These are phyloP conservation scores for Pecten maximus DNA, from an alignment of 2,888 invertebrate species.

Conservation along the genomic window DNA sequence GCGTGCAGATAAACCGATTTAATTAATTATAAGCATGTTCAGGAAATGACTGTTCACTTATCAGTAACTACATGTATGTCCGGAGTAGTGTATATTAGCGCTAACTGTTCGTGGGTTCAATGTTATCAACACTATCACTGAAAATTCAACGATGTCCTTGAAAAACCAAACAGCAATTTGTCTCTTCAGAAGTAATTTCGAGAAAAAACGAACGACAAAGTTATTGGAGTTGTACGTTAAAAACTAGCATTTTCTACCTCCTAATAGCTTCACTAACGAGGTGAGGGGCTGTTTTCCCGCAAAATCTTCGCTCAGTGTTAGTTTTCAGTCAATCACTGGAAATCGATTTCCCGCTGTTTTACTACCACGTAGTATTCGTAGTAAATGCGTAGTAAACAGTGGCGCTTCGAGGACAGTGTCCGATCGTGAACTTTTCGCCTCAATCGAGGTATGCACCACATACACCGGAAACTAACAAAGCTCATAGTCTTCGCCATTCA, in stretches of 20 bases:
- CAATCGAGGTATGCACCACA: not conserved
- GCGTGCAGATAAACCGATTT: not conserved
- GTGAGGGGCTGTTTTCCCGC: not conserved
- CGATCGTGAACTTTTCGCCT: conserved; percentile 35
- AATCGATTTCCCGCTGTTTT: not conserved
- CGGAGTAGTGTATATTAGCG: not conserved
- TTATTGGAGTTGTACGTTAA: not conserved
- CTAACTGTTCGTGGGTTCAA: too few relatives aligned
- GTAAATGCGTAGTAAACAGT: conserved; percentile 10
- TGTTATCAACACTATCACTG: too few relatives aligned
- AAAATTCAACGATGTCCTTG: not conserved
- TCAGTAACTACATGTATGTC: not conserved
- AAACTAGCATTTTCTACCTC: not conserved
- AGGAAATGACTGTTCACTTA: not conserved
- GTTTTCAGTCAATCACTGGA: not conserved
- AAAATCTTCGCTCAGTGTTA: not conserved
- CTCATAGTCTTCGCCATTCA: not conserved
- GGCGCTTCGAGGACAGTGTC: conserved; percentile 1
- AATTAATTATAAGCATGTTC: not conserved
- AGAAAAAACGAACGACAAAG: not conserved
- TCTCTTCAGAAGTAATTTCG: not conserved
- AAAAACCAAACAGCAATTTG: not conserved
- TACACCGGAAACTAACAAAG: conserved; percentile 35
- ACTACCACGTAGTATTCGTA: conserved; percentile 10
- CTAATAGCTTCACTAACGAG: not conserved